These are phyloP conservation scores for Neoitamus cyanurus DNA, from an alignment of 2,888 invertebrate species.

Conservation along the genomic window DNA sequence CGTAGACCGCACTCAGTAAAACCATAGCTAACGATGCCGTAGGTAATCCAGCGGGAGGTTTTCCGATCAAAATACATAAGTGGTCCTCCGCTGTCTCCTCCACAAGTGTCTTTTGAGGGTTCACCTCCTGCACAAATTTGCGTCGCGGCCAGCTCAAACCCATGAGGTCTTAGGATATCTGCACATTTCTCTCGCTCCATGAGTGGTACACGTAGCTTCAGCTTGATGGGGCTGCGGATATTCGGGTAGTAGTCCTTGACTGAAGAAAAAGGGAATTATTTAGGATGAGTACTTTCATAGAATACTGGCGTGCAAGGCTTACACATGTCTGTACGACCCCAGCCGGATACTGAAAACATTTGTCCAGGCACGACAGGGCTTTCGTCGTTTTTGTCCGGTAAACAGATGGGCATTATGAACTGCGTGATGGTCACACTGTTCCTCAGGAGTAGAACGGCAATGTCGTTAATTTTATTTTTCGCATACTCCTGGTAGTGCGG, in stretches of 20 bases:
- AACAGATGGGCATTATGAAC: constrained; percentile 72
- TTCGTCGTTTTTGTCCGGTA: constrained; percentile 62
- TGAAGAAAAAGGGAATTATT: not conserved
- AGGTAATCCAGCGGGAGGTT: constrained; percentile 67
- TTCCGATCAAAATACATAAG: constrained; percentile 71
- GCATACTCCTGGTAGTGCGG: constrained; percentile 70
- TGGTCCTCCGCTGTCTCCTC: constrained; percentile 78
- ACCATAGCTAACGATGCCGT: constrained; percentile 78
- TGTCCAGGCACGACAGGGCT: constrained; percentile 65
- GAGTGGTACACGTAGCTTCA: constrained; percentile 73
- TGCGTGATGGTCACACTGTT: constrained; percentile 65
- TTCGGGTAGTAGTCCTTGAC: not conserved
- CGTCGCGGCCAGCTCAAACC: constrained; percentile 68
- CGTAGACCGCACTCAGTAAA: constrained; percentile 72
- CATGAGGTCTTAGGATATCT: constrained; percentile 67
- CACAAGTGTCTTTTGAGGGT: constrained; percentile 76
- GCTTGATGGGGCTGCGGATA: constrained; percentile 70
- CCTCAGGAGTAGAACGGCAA: constrained; percentile 68
- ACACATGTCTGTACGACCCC: constrained; percentile 72
- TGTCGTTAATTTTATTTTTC: constrained; percentile 70
- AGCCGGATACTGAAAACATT: constrained; percentile 71
- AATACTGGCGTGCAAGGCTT: constrained; percentile 56
- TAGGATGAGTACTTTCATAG: not conserved
- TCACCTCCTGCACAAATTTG: constrained; percentile 80
- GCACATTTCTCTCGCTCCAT: constrained; percentile 70